These are phyloP conservation scores for Macrobrachium rosenbergii DNA, from an alignment of 1,140 invertebrate species.

Conservation along the genomic window DNA sequence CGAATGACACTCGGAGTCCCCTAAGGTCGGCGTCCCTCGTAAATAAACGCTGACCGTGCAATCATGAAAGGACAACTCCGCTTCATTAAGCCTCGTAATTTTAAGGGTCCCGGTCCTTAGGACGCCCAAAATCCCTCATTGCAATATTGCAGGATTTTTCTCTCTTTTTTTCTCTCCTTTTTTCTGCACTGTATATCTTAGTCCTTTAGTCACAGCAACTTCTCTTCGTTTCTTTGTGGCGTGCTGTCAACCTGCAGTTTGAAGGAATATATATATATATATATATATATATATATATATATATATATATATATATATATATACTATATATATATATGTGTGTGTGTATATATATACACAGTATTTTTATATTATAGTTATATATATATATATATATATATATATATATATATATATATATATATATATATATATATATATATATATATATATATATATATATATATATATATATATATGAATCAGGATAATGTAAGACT, in stretches of 20 bases:
- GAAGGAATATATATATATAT: neutral
- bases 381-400: conserved; percentile 25
- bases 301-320: neutral
- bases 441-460: conserved; percentile 19
- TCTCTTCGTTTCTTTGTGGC: too few relatives aligned
- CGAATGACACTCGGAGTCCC: too few relatives aligned
- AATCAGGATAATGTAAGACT: neutral
- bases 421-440: neutral
- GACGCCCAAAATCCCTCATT: too few relatives aligned
- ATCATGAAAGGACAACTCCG: too few relatives aligned
- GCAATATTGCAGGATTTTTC: too few relatives aligned
- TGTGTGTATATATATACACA: neutral
- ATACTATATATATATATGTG: too few relatives aligned
- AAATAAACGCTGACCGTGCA: too few relatives aligned
- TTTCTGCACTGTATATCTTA: too few relatives aligned
- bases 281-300: conserved; percentile 1
- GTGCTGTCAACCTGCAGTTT: neutral
- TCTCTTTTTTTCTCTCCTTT: neutral
- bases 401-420: conserved; percentile 7
- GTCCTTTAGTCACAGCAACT: too few relatives aligned
- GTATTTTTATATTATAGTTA: neutral
- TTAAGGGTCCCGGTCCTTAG: too few relatives aligned
- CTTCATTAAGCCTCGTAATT: too few relatives aligned
- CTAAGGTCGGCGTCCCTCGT: too few relatives aligned
- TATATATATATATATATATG: conserved; percentile 4